Evolutionary conservation across 2,888 invertebrate species (phyloP), one percentile per base, ranked within the genome.

Genomic region (Brachypterus glaber): DNA sequence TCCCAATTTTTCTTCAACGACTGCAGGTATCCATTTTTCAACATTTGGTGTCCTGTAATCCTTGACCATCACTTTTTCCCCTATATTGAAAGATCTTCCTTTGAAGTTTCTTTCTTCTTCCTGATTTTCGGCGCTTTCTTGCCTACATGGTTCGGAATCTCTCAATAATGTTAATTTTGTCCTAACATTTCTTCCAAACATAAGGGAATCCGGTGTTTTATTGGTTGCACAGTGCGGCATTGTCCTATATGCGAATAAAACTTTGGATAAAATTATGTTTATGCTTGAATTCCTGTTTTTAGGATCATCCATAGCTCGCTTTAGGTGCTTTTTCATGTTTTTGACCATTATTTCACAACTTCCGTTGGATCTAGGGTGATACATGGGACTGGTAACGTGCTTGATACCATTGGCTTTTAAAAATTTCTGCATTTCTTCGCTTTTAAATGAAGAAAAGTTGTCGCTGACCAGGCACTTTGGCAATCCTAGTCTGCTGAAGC

Each of bases 11-110:
- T 34, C 15, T 21, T 15, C 21, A 18, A 37, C 18, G 14, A 2
- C 16, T 12, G 32, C 33, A 13, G 13, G 13, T 33, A 13, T 45
- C 41, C 43, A 45, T 17, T 16, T 26, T 33, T 31, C 41, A n/a
- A 12, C 30, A 25, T 38, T 36, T 3, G 9, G 12, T 11, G n/a
- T 40, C 21, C 35, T 31, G 21, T 43, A 43, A 29, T 45, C 45
- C 36, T 24, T 30, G 18, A 45, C 40, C 35, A 37, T 33, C n/a
- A 44, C 41, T 24, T 13, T 32, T 12, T 39, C 29, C 8, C 38
- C 40, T 13, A 33, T 15, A 18, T 17, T 7, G 21, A 41, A 41
- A 5, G 18, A 21, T 39, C 41, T 35, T 24, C 17, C 17, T 3
- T 12, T 33, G 2, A 21, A 17, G 4, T 32, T 15, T 15, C 18